phyloP scores from a whole-genome alignment of 2,797 vertebrate genomes.

The Cirrhinus mrigala region DNA sequence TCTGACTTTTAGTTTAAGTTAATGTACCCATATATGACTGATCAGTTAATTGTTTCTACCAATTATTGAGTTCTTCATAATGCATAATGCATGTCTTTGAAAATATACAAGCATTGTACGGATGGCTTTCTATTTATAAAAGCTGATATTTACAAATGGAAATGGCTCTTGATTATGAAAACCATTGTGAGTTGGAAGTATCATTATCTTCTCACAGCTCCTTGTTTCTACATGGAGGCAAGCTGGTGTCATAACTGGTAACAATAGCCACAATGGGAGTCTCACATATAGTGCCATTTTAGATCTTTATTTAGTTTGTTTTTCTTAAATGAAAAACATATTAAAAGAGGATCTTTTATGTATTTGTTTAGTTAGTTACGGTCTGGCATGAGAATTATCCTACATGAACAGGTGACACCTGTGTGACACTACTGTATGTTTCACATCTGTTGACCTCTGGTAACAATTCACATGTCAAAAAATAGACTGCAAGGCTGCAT shows the following conservation, averaged over 20 bases:
- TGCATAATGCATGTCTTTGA: not conserved
- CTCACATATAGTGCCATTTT: constrained; percentile 3
- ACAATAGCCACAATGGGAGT: constrained; percentile 53
- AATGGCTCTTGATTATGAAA: constrained; percentile 61
- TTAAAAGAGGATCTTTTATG: constrained; percentile 2
- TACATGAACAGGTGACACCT: too few relatives aligned
- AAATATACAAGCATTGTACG: constrained; percentile 28
- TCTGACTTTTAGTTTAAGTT: not conserved
- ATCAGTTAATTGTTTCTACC: not conserved
- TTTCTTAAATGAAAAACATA: constrained; percentile 45
- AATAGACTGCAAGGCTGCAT: too few relatives aligned
- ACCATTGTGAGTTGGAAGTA: constrained; percentile 55
- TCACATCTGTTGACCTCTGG: too few relatives aligned
- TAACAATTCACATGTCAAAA: too few relatives aligned
- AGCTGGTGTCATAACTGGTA: constrained; percentile 68
- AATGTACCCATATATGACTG: not conserved
- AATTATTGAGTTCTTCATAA: constrained; percentile 1
- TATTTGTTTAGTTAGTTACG: constrained; percentile 32
- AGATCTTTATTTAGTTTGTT: constrained; percentile 52
- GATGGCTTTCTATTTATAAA: constrained; percentile 61
- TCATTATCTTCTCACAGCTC: constrained; percentile 65
- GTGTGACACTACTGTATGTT: too few relatives aligned
- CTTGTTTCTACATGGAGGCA: constrained; percentile 26
- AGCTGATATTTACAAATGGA: constrained; percentile 60
- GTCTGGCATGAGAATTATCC: not conserved